phyloP scores from a whole-genome alignment of 2,888 invertebrate genomes.

The Crocallis elinguaria region DNA sequence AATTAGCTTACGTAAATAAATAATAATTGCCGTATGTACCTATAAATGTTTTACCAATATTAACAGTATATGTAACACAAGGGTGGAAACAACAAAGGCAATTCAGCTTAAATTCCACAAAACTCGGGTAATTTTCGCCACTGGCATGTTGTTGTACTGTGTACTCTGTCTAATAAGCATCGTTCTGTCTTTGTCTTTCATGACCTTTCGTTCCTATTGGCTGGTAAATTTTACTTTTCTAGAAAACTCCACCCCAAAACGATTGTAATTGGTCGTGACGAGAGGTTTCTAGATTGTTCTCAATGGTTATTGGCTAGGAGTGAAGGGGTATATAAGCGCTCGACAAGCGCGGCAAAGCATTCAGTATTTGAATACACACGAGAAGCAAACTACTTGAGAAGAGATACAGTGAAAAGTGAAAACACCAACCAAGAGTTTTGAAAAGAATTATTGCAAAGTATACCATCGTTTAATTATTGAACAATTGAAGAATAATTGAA shows the following conservation, averaged over 20 bases:
- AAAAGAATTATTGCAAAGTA: constrained; percentile 15
- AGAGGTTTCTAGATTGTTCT: constrained; percentile 59
- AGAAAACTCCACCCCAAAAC: constrained; percentile 50
- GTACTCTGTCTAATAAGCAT: constrained; percentile 36
- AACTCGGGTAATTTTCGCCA: constrained; percentile 34
- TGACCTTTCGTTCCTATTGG: constrained; percentile 46
- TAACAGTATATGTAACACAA: too few relatives aligned
- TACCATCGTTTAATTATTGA: not conserved
- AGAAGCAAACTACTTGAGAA: constrained; percentile 48
- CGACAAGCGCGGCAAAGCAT: constrained; percentile 61
- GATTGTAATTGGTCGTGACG: constrained; percentile 52
- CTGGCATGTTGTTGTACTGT: constrained; percentile 36
- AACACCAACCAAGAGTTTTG: constrained; percentile 41
- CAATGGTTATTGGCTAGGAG: constrained; percentile 50
- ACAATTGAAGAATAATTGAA: constrained; percentile 11
- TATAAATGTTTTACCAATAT: too few relatives aligned
- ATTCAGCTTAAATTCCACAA: constrained; percentile 3
- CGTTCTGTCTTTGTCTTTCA: constrained; percentile 39
- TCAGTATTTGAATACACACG: constrained; percentile 66
- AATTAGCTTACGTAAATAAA: too few relatives aligned
- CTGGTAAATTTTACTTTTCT: constrained; percentile 37
- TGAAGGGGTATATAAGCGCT: constrained; percentile 52
- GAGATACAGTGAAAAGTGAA: constrained; percentile 46
- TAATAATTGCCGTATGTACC: too few relatives aligned
- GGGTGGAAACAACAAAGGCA: not conserved